Evolutionary conservation across 2,888 invertebrate genomes (phyloP).

Genomic region (Thecocarcelia acutangulata): DNA sequence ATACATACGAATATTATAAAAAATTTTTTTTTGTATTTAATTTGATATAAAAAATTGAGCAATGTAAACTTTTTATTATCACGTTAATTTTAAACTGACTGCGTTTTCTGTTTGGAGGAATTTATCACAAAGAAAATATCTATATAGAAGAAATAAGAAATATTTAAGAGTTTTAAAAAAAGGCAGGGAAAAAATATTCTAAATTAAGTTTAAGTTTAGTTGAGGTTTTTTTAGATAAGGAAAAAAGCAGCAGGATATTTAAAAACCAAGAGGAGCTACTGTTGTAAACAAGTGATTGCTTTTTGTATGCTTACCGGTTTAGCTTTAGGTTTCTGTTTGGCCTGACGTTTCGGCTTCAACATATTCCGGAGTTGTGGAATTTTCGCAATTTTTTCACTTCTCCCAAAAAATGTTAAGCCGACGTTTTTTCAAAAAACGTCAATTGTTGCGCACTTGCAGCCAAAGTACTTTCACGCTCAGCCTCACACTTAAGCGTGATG

Average conservation of each 20-base stretch:
- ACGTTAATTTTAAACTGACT: too few species aligned
- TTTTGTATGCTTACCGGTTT: conserved; percentile 78
- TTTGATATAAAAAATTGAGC: too few species aligned
- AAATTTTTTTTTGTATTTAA: too few species aligned
- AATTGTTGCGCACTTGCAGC: conserved; percentile 5
- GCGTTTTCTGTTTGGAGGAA: too few species aligned
- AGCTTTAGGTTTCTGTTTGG: conserved; percentile 81
- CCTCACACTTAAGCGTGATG: background rate
- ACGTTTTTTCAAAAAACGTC: conserved; percentile 48
- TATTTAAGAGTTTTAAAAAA: too few species aligned
- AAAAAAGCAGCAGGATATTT: background rate
- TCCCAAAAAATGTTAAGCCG: conserved; percentile 35
- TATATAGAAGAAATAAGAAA: background rate
- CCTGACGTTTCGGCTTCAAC: conserved; percentile 81
- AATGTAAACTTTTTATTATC: too few species aligned
- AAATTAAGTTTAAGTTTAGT: too few species aligned
- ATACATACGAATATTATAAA: too few species aligned
- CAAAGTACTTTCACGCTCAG: background rate
- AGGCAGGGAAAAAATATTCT: too few species aligned
- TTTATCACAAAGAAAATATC: background rate
- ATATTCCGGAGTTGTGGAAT: conserved; percentile 77
- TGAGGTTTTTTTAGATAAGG: background rate
- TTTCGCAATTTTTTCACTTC: conserved; percentile 67
- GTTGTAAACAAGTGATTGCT: too few species aligned
- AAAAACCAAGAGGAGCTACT: conserved; percentile 8